Base-by-base conservation (phyloP, 2,113 vertebrate species). In the Dryoscopus gambensis region DNA sequence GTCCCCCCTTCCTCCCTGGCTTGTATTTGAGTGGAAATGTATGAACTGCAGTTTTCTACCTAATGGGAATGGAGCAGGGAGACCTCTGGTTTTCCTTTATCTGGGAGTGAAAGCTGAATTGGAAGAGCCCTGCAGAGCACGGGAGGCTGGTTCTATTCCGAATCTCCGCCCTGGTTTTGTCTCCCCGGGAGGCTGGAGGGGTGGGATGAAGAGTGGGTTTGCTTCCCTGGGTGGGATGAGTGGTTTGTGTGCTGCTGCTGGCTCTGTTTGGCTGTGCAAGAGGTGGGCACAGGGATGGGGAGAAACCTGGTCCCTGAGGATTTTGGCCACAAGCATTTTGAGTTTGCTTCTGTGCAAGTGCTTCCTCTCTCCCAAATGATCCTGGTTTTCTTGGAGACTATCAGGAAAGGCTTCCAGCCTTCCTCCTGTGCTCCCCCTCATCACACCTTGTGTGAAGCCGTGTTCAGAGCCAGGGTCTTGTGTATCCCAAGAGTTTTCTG, bases 131-230 rank as follows among this genome's bases (percentile, higher is more conserved):
- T 30, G 0, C 56, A 31, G 39, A 87, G 63, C 33, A 10, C 39
- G 44, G 27, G 64, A 25, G 21, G 9, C n/a, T 74, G 23, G 10
- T 78, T 44, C n/a, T 67, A 1, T 52, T 53, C 46, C 0, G 0
- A 9, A 19, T 73, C 46, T 35, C 9, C 19, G 13, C 11, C 7
- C 14, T 18, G 21, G 6, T 35, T 64, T 91, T 68, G 27, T 24
- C 21, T 81, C 27, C n/a, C 31, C 56, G 33, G 24, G 33, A 40
- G 69, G 49, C 20, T 59, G 64, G 19, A 13, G 67, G 12, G 9
- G 7, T n/a, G 75, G 40, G 40, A 16, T 62, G 19, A 15, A 7
- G 23, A 59, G 15, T 31, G 22, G 17, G 1, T 79, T 83, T 28
- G 9, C 42, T 71, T 69, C 24, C 35, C 35, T 35, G 42, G 47